Conservation (phyloP, 2,797 vertebrate genomes). For the Epinephelus awoara region DNA sequence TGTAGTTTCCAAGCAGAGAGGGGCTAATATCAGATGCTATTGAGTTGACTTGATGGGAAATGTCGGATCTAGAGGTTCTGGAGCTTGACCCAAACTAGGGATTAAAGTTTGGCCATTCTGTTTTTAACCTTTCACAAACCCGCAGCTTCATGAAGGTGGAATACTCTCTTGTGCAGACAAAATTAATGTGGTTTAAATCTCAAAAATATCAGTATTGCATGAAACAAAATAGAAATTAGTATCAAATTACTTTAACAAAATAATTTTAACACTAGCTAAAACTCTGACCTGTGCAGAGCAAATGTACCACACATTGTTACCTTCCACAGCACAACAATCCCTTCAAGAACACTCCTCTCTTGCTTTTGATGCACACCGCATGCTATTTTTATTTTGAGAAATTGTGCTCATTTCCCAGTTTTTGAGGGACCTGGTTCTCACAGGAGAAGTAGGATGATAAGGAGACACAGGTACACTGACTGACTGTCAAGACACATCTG, state of each 20-base stretch:
- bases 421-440: neutral
- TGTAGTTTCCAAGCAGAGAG: too few relatives aligned
- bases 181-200: neutral
- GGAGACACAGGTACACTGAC: neutral
- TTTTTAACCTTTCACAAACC: neutral
- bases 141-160: neutral
- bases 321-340: neutral
- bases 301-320: neutral
- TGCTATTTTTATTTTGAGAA: neutral
- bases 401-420: neutral
- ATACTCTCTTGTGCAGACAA: neutral
- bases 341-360: neutral
- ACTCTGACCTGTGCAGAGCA: neutral
- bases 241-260: neutral
- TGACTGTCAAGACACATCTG: neutral
- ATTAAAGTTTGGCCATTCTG: neutral
- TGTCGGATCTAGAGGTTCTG: neutral
- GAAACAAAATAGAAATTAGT: neutral
- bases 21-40: neutral
- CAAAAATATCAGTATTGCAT: neutral
- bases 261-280: neutral
- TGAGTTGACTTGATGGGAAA: constrained; percentile 23
- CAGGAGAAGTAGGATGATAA: neutral
- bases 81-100: neutral
- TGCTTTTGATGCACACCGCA: neutral